Evolutionary conservation across 2,888 invertebrate genomes (phyloP).

Genomic region (Fragum fragum): DNA sequence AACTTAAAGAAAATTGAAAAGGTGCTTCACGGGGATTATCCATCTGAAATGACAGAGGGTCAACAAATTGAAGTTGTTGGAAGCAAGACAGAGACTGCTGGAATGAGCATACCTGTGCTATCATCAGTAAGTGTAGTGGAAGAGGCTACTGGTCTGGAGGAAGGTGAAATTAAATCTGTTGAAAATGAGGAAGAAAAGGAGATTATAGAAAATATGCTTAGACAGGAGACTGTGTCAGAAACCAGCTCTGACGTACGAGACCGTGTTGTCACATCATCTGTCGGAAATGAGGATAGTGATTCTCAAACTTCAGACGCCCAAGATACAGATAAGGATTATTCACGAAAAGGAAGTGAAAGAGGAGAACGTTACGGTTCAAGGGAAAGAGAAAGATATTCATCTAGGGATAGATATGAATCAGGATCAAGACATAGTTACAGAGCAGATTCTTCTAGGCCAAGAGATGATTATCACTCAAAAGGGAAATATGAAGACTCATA

Average conservation of each 20-base stretch:
- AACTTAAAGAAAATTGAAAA: constrained; percentile 54
- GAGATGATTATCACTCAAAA: not conserved
- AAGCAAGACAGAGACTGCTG: not conserved
- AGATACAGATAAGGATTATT: not conserved
- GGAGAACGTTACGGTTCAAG: constrained; percentile 20
- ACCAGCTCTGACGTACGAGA: not conserved
- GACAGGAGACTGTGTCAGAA: constrained; percentile 16
- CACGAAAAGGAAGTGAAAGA: not conserved
- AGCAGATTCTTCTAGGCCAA: not conserved
- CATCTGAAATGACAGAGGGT: not conserved
- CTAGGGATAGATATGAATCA: constrained; percentile 18
- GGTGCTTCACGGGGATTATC: constrained; percentile 38
- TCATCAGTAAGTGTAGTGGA: not conserved
- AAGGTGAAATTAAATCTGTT: not conserved
- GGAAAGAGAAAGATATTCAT: constrained; percentile 1
- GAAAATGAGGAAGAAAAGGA: not conserved
- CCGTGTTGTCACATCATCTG: constrained; percentile 2
- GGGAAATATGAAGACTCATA: constrained; percentile 28
- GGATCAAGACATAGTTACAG: constrained; percentile 46
- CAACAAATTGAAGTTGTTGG: constrained; percentile 56
- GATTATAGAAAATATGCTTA: constrained; percentile 14
- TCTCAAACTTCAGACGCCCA: not conserved
- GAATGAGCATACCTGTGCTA: constrained; percentile 25
- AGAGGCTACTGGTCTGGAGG: not conserved
- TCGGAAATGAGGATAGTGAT: constrained; percentile 7